Evolutionary conservation across 2,888 invertebrate species (phyloP).

Genomic region (Nemotelus nigrinus): DNA sequence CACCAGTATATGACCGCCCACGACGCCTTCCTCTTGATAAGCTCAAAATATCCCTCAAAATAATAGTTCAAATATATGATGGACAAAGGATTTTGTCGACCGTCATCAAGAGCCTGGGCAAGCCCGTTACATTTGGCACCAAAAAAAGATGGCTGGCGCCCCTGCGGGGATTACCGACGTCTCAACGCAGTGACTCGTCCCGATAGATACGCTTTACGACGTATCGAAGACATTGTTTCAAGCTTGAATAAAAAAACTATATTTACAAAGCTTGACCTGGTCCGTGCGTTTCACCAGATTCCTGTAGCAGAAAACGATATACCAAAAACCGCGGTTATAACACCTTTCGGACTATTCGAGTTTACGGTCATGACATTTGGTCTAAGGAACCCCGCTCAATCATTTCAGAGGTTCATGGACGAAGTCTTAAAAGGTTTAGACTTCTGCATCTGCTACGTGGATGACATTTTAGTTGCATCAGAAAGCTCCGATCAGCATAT

Average conservation of each 20-base stretch:
- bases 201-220: constrained; percentile 15
- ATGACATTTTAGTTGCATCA: constrained; percentile 56
- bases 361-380: constrained; percentile 58
- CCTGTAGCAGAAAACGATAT: constrained; percentile 49
- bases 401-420: constrained; percentile 59
- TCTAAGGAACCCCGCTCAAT: constrained; percentile 58
- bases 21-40: not conserved
- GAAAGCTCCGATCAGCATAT: not conserved
- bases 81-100: constrained; percentile 59
- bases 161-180: constrained; percentile 57
- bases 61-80: not conserved
- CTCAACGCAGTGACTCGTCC: constrained; percentile 53
- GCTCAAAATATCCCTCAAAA: not conserved
- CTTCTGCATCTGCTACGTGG: constrained; percentile 54
- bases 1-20: not conserved
- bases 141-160: constrained; percentile 55
- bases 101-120: constrained; percentile 60
- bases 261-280: constrained; percentile 56
- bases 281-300: constrained; percentile 57
- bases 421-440: constrained; percentile 52
- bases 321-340: constrained; percentile 49
- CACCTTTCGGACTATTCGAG: constrained; percentile 59
- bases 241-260: constrained; percentile 53
- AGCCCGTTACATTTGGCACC: constrained; percentile 59
- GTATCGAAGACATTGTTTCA: constrained; percentile 29